These are phyloP conservation scores for Gastrophysa polygoni DNA, from an alignment of 2,888 invertebrate species.

Conservation along the genomic window DNA sequence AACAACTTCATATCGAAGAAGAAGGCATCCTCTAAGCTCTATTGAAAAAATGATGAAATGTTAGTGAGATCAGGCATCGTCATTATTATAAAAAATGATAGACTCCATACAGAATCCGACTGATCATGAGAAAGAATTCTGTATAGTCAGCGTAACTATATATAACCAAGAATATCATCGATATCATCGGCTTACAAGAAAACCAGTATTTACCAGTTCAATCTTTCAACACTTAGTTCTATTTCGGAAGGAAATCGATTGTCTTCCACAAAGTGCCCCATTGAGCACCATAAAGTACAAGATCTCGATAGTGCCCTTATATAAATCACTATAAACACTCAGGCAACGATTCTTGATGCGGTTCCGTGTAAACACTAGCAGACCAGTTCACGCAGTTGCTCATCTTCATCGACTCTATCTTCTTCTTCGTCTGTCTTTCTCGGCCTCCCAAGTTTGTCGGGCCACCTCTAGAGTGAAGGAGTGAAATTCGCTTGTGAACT, in stretches of 20 bases:
- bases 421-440: constrained; percentile 30
- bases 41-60: neutral
- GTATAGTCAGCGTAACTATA: no score
- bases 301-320: constrained; percentile 14
- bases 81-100: neutral
- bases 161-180: no score
- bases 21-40: neutral
- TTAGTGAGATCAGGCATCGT: neutral
- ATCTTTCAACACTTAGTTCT: no score
- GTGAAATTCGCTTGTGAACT: neutral
- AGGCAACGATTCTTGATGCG: constrained; percentile 19
- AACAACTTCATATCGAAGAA: constrained; percentile 20
- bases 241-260: no score
- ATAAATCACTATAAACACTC: constrained; percentile 29
- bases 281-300: constrained; percentile 3
- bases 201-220: no score
- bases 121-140: neutral
- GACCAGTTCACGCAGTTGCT: constrained; percentile 29
- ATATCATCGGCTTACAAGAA: no score
- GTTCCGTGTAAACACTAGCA: constrained; percentile 29
- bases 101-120: neutral
- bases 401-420: constrained; percentile 16
- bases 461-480: constrained; percentile 49
- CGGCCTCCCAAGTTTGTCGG: constrained; percentile 51
- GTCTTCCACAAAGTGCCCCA: neutral